phyloP scores from a whole-genome alignment of 2,888 invertebrate genomes.

The Thelaira solivaga region DNA sequence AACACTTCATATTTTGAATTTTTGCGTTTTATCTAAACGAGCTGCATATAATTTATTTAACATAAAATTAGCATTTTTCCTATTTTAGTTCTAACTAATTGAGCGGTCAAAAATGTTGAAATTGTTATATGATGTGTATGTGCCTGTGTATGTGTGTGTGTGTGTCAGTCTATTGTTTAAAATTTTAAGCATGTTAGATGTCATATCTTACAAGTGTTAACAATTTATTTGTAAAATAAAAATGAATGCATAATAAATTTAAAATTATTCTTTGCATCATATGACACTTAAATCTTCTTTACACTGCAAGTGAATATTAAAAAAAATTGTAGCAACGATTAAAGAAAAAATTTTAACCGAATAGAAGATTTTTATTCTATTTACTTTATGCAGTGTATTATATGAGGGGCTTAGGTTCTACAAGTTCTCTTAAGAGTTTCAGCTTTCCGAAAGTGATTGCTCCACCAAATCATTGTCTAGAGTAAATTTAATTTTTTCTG shows the following conservation, averaged over 20 bases:
- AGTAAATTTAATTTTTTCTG: too few species aligned
- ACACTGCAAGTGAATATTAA: neutral
- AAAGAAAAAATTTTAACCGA: neutral
- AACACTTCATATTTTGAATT: slow-evolving; percentile 4
- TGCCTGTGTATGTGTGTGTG: too few species aligned
- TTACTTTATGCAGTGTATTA: too few species aligned
- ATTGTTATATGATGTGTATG: neutral
- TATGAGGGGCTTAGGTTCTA: too few species aligned
- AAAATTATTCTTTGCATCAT: neutral
- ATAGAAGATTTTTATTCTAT: too few species aligned
- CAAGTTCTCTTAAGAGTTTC: too few species aligned
- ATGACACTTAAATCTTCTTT: neutral
- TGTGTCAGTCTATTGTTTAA: neutral
- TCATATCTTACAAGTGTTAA: slow-evolving; percentile 33
- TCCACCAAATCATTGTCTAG: too few species aligned
- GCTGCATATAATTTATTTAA: slow-evolving; percentile 26
- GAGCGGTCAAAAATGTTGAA: slow-evolving; percentile 46
- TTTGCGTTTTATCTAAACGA: neutral
- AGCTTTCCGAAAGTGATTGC: too few species aligned
- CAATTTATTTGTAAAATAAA: neutral
- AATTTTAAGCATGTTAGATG: neutral
- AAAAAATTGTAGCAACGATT: neutral
- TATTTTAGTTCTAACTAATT: slow-evolving; percentile 32
- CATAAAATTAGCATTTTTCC: slow-evolving; percentile 48
- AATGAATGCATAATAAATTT: neutral